Evolutionary conservation across 2,888 invertebrate species (phyloP).

Genomic region (Machimus rusticus): DNA sequence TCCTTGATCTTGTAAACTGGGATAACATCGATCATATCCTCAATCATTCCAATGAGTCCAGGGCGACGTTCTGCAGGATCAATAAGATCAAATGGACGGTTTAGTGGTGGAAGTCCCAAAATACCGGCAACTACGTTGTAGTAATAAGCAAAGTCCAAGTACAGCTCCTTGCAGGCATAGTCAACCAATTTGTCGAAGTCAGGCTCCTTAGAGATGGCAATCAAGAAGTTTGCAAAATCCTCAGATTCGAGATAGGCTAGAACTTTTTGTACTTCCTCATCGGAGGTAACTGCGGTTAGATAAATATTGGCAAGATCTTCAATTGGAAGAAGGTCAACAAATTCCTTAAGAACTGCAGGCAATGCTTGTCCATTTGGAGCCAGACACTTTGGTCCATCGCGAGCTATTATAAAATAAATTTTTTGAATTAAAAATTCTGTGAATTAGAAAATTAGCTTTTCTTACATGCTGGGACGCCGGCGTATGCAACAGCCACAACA

Average conservation of each 20-base stretch:
- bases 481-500: background rate
- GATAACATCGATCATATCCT: constrained; percentile 39
- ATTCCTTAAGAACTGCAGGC: constrained; percentile 36
- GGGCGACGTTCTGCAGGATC: background rate
- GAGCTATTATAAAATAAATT: background rate
- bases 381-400: constrained; percentile 34
- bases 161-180: constrained; percentile 44
- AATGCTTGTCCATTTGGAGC: constrained; percentile 41
- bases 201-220: constrained; percentile 30
- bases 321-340: constrained; percentile 42
- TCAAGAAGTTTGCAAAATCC: constrained; percentile 38
- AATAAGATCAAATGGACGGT: constrained; percentile 19
- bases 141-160: constrained; percentile 46
- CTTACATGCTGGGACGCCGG: constrained; percentile 1
- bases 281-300: constrained; percentile 41
- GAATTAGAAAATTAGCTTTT: background rate
- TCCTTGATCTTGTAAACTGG: constrained; percentile 37
- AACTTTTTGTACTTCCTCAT: constrained; percentile 40
- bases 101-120: constrained; percentile 42
- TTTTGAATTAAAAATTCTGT: background rate
- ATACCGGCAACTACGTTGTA: constrained; percentile 44
- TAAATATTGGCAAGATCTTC: constrained; percentile 37
- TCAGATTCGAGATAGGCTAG: constrained; percentile 41
- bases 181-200: constrained; percentile 41
- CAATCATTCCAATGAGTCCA: constrained; percentile 42